phyloP scores from a whole-genome alignment of 2,888 invertebrate genomes.

The Pheosia tremula region DNA sequence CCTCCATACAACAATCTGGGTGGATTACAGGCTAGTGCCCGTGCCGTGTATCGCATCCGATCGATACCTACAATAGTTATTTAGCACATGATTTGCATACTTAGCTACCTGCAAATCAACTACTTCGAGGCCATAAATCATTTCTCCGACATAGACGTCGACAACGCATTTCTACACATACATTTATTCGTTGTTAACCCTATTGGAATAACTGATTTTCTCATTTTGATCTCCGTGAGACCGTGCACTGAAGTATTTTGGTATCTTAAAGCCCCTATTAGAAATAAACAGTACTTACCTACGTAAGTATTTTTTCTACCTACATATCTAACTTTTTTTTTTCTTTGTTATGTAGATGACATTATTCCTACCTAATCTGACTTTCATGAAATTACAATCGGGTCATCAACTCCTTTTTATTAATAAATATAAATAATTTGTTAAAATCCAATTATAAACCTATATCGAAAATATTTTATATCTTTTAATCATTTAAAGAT shows the following conservation, averaged over 20 bases:
- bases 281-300: background rate
- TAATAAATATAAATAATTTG: too few relatives aligned
- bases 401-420: too few relatives aligned
- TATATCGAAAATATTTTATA: too few relatives aligned
- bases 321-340: background rate
- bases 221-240: background rate
- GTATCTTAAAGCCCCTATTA: background rate
- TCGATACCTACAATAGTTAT: conserved; percentile 52
- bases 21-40: conserved; percentile 74
- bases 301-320: background rate
- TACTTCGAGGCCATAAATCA: background rate
- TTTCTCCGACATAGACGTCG: background rate
- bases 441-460: too few relatives aligned
- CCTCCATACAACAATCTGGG: conserved; percentile 76
- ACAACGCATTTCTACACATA: background rate
- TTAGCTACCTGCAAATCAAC: conserved; percentile 21
- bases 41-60: conserved; percentile 54
- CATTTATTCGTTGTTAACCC: background rate
- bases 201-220: background rate
- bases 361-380: background rate
- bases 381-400: background rate
- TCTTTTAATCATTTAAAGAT: conserved; percentile 40
- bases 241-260: background rate
- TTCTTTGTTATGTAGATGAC: background rate
- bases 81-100: conserved; percentile 43